A percentile compares a stretch with the other conserved stretches of the same genome.
These are phyloP conservation scores for Macaria liturata DNA, from an alignment of 2,888 invertebrate genomes.

Conservation along the genomic window DNA sequence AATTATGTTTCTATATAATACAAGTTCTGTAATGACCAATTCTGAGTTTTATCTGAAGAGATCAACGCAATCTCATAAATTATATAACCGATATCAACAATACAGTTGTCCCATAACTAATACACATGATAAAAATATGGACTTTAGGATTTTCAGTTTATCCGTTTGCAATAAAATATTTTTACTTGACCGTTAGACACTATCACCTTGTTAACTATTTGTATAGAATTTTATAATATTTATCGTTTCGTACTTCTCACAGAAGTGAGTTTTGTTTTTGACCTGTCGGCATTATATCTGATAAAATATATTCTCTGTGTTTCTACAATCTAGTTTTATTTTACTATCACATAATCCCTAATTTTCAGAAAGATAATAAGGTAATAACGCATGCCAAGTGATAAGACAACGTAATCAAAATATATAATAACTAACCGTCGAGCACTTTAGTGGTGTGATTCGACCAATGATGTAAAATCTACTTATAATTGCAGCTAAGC, in stretches of 20 bases:
- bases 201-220: slow-evolving; percentile 80
- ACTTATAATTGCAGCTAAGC: too few species aligned
- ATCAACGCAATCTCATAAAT: too few species aligned
- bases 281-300: slow-evolving; percentile 81
- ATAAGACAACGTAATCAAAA: slow-evolving; percentile 22
- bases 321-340: slow-evolving; percentile 67
- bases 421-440: not conserved
- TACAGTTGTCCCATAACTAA: too few species aligned
- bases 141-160: slow-evolving; percentile 3
- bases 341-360: slow-evolving; percentile 3
- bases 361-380: not conserved
- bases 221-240: slow-evolving; percentile 77
- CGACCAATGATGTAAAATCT: too few species aligned
- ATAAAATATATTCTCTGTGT: slow-evolving; percentile 80
- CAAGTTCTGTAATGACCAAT: too few species aligned
- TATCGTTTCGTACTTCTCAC: slow-evolving; percentile 75
- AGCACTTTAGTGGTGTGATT: too few species aligned
- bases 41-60: too few species aligned
- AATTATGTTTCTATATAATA: too few species aligned
- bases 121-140: too few species aligned
- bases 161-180: slow-evolving; percentile 18
- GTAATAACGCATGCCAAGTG: not conserved
- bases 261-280: slow-evolving; percentile 74
- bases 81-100: too few species aligned
- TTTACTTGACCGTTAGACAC: slow-evolving; percentile 39